Evolutionary conservation across 2,888 invertebrate genomes (phyloP), one percentile per base, ranked within the genome.

Genomic region (Adela reaumurella): DNA sequence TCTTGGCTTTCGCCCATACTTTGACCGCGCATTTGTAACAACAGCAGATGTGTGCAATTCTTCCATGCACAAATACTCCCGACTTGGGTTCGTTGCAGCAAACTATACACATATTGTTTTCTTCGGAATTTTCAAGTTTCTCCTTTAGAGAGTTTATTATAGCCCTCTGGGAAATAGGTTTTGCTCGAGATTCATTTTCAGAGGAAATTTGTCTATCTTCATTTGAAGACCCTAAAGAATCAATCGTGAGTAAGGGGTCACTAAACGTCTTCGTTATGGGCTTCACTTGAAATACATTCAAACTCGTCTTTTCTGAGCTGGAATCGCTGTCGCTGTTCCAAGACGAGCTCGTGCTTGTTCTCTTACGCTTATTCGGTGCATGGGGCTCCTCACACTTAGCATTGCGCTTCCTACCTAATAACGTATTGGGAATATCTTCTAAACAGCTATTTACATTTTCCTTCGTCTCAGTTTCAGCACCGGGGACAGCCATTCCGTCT

Each of bases 1-100:
- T 67, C 56, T 83, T 84, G 1, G 80, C 80, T 24, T 76, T 80
- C 14, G 76, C 74, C 85, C 88, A 86, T 1, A 85, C 84, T 57
- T 82, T 83, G 43, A 84, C 76, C 0, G 88, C 87, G 62, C 89
- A 89, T 49, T 77, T 81, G 56, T 88, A 89, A 58, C 89, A 89
- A 54, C 87, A 87, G 59, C 86, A 87, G 53, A 85, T 83, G 52
- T 88, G 88, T 1, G 83, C 83, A 49, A 83, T 81, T 44, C 81
- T 71, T 0, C 85, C 85, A 59, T 89, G 88, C 0, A 87, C 81
- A 58, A 88, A 88, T 35, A 85, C 83, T 1, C 86, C 85, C 49
- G 88, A 82, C 61, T 86, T 88, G 0, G 86, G 86, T 46, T 79
- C 81, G 1, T 69, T 63, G 19, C 81, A 76, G 58, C 88, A 89